Conservation (phyloP, 2,113 vertebrate genomes). For the Odontesthes bonariensis region DNA sequence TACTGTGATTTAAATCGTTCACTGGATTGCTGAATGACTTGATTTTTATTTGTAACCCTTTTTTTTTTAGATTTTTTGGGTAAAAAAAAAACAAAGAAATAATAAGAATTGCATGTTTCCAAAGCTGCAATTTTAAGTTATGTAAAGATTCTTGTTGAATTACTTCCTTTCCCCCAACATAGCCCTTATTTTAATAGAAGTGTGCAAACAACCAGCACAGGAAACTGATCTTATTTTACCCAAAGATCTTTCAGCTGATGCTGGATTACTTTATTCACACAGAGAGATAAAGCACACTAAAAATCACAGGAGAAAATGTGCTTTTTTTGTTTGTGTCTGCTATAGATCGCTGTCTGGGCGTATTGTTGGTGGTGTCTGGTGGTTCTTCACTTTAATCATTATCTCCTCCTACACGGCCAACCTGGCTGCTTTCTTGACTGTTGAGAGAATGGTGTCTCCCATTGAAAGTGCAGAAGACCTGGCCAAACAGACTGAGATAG, state of each 20-base stretch:
- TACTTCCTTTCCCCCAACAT: background rate
- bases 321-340: constrained; percentile 63
- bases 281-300: background rate
- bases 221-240: background rate
- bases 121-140: too few relatives aligned
- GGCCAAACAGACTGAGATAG: constrained; percentile 98
- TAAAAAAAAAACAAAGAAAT: too few relatives aligned
- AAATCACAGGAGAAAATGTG: background rate
- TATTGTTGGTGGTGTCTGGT: constrained; percentile 99
- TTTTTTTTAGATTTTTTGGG: too few relatives aligned
- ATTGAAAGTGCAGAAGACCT: constrained; percentile 99
- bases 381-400: constrained; percentile 99
- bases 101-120: too few relatives aligned
- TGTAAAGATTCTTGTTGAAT: background rate
- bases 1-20: too few relatives aligned
- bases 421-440: constrained; percentile 99
- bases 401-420: constrained; percentile 99
- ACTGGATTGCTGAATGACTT: too few relatives aligned
- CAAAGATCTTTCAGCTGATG: background rate
- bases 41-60: too few relatives aligned
- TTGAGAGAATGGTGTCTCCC: constrained; percentile 99
- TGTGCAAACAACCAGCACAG: background rate
- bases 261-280: background rate
- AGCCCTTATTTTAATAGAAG: background rate
- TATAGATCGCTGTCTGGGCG: constrained; percentile 97